Base-by-base conservation (phyloP, 2,113 vertebrate species). In the Tretioscincus oriximinensis region DNA sequence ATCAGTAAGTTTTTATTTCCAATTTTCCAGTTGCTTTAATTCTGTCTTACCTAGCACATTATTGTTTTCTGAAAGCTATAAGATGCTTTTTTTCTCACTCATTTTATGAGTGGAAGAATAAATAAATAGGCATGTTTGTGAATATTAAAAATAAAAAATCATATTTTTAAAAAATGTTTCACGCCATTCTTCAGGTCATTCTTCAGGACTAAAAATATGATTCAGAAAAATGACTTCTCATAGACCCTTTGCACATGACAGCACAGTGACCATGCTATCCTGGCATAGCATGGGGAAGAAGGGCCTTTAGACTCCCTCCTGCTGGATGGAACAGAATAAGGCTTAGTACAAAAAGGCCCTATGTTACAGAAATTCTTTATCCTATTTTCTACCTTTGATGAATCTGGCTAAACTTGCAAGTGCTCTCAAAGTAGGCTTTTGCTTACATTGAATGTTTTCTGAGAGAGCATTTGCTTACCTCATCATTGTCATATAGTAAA, bases 181-280 rank as follows among this genome's bases (percentile, higher is more conserved):
- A 49, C 69, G 61, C 87, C 31, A 76, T n/a, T n/a, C n/a, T 41
- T 41, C 2, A 41, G 35, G 35, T 41, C 35, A 41, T 41, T 41
- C 35, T 41, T 41, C 35, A 41, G 35, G 35, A 41, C 35, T 41
- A 5, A 41, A 41, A 5, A 41, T 41, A 41, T 83, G 68, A 84
- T 31, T 72, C 75, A 77, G n/a, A 76, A 90, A 58, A 92, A 88
- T 85, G 76, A 63, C 86, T 86, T 77, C 68, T 31, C 86, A 26
- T 85, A 89, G 12, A 88, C 65, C 35, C 80, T 41, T 41, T 41
- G 35, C 35, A 41, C 35, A 41, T 41, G 35, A 41, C 35, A 41
- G 35, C 35, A 41, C 35, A 41, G 35, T 41, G 5, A 41, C 35
- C 35, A 41, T 41, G 35, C 5, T 5, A 41, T 41, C 35, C 35